Conservation (phyloP, 2,888 invertebrate species). For the Pyrochroa serraticornis region DNA sequence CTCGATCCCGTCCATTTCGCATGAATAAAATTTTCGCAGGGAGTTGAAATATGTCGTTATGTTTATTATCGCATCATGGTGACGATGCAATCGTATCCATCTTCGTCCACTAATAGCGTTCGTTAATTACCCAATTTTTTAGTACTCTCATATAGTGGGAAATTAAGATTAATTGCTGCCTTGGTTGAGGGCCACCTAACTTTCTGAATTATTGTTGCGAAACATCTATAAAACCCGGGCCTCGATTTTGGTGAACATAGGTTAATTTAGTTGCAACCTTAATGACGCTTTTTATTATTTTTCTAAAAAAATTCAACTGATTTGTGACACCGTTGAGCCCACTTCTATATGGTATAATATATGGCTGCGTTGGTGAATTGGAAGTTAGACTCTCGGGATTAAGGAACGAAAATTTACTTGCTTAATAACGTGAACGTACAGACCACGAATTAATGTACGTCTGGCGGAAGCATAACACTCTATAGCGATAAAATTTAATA, state of each 20-base stretch:
- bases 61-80: not conserved
- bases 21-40: not conserved
- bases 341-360: not conserved
- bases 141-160: slow-evolving; percentile 19
- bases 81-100: slow-evolving; percentile 13
- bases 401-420: slow-evolving; percentile 8
- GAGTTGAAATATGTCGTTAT: not conserved
- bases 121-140: slow-evolving; percentile 28
- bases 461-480: not conserved
- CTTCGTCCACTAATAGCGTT: slow-evolving; percentile 23
- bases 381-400: slow-evolving; percentile 3
- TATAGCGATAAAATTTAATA: slow-evolving; percentile 13
- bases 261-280: too few relatives aligned
- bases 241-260: too few relatives aligned
- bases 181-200: slow-evolving; percentile 20
- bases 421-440: slow-evolving; percentile 14
- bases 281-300: too few relatives aligned
- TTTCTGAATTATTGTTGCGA: slow-evolving; percentile 3
- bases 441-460: slow-evolving; percentile 15
- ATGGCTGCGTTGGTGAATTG: slow-evolving; percentile 8
- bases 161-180: slow-evolving; percentile 26
- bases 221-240: too few relatives aligned
- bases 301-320: too few relatives aligned
- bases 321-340: too few relatives aligned
- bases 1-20: not conserved